Conservation (phyloP, 2,888 invertebrate species). For the Platypus cylindrus region DNA sequence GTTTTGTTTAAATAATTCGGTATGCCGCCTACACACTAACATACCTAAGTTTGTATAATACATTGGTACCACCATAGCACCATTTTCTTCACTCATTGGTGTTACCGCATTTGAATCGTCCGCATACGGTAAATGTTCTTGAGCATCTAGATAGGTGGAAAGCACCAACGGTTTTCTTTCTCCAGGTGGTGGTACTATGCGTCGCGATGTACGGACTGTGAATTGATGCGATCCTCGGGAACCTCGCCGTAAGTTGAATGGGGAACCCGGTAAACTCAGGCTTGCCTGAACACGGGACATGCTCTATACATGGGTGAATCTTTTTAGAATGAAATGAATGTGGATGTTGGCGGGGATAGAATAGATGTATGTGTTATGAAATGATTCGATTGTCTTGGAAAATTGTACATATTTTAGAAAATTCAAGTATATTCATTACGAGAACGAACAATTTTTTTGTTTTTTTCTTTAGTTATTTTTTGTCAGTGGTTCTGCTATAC, state of each 20-base stretch:
- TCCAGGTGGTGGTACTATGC: conserved; percentile 65
- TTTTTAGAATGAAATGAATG: no score
- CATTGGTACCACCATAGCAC: conserved; percentile 85
- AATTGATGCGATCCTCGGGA: conserved; percentile 88
- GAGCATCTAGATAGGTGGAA: conserved; percentile 87
- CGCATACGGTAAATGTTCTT: conserved; percentile 91
- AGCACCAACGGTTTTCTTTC: conserved; percentile 89
- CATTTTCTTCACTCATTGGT: conserved; percentile 96
- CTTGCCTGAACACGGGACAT: conserved; percentile 64
- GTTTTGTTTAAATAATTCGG: conserved; percentile 5
- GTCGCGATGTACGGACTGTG: conserved; percentile 72
- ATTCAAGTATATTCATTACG: no score
- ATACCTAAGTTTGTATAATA: conserved; percentile 75
- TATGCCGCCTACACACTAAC: conserved; percentile 12
- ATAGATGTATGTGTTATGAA: no score
- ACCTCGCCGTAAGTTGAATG: conserved; percentile 84
- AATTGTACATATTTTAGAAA: no score
- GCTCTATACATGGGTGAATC: conserved; percentile 32
- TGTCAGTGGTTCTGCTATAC: no score
- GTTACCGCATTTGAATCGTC: conserved; percentile 96
- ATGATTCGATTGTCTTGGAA: no score
- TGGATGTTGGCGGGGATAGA: no score
- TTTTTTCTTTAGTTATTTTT: no score
- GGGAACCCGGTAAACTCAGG: conserved; percentile 92
- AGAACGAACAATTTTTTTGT: no score